phyloP scores from a whole-genome alignment of 92 coral and sea anemone species.

The Porites evermanni region DNA sequence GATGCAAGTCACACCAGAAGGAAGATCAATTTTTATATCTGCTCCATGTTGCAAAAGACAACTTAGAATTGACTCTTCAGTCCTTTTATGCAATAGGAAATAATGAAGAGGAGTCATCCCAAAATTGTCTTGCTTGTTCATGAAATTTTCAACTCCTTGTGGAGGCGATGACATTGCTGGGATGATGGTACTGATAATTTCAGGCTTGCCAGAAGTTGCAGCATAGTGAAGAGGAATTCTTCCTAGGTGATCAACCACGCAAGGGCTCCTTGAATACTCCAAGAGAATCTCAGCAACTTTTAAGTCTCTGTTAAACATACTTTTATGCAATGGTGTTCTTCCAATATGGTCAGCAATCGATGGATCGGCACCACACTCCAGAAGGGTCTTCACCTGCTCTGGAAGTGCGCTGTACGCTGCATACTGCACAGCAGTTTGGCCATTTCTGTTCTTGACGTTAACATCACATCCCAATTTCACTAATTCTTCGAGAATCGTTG shows the following conservation, averaged over 20 bases:
- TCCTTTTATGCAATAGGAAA: constrained; percentile 42
- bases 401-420: constrained; percentile 33
- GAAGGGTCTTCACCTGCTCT: constrained; percentile 21
- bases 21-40: constrained; percentile 10
- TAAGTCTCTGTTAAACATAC: constrained; percentile 32
- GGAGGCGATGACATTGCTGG: constrained; percentile 12
- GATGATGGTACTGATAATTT: constrained; percentile 17
- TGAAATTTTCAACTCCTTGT: constrained; percentile 23
- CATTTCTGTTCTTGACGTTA: constrained; percentile 23
- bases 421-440: constrained; percentile 38
- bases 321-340: constrained; percentile 53
- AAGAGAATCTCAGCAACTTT: constrained; percentile 30
- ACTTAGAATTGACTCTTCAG: constrained; percentile 27
- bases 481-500: constrained; percentile 14
- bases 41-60: constrained; percentile 52
- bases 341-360: constrained; percentile 39
- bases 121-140: constrained; percentile 34
- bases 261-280: constrained; percentile 24
- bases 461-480: constrained; percentile 15
- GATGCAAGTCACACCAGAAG: constrained; percentile 15
- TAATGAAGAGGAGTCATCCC: constrained; percentile 48
- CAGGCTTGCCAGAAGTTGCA: constrained; percentile 33
- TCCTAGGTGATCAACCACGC: constrained; percentile 37
- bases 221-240: constrained; percentile 46
- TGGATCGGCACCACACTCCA: constrained; percentile 47